Evolutionary conservation across 1,140 invertebrate genomes (phyloP).

Genomic region (Sinella curviseta): DNA sequence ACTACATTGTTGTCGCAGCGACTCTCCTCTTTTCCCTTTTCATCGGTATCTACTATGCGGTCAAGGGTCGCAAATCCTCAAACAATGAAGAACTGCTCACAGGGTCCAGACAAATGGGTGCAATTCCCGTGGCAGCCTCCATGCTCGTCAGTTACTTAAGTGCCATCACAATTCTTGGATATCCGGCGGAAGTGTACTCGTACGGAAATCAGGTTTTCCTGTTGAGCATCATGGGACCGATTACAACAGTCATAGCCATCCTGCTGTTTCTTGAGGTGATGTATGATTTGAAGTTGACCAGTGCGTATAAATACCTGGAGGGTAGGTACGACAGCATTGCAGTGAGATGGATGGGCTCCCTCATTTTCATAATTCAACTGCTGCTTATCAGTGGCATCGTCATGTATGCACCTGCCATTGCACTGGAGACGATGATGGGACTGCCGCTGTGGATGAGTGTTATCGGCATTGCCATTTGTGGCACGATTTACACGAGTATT

Average conservation of each 20-base stretch:
- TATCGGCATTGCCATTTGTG: conserved; percentile 38
- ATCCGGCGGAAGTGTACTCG: conserved; percentile 10
- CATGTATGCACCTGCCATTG: conserved; percentile 47
- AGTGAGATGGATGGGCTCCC: no score
- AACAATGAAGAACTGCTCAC: conserved; percentile 43
- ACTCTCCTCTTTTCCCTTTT: conserved; percentile 40
- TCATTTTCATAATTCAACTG: conserved; percentile 38
- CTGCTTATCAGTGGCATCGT: conserved; percentile 40
- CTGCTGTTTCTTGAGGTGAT: conserved; percentile 41
- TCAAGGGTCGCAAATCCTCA: conserved; percentile 22
- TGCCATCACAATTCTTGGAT: no score
- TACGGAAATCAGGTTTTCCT: conserved; percentile 19
- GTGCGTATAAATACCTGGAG: conserved; percentile 43
- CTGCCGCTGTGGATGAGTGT: conserved; percentile 46
- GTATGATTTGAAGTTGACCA: conserved; percentile 50
- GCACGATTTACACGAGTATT: conserved; percentile 44
- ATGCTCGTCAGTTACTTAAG: no score
- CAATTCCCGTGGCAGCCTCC: no score
- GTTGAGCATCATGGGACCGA: neutral
- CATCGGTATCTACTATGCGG: conserved; percentile 46
- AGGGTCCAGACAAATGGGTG: conserved; percentile 39
- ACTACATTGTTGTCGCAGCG: conserved; percentile 38
- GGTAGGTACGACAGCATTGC: conserved; percentile 41
- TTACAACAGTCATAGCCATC: neutral
- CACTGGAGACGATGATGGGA: conserved; percentile 48